A percentile compares a stretch with the other conserved stretches of the same genome.
phyloP scores from a whole-genome alignment of 2,113 vertebrate genomes.

The Oncorhynchus tshawytscha region DNA sequence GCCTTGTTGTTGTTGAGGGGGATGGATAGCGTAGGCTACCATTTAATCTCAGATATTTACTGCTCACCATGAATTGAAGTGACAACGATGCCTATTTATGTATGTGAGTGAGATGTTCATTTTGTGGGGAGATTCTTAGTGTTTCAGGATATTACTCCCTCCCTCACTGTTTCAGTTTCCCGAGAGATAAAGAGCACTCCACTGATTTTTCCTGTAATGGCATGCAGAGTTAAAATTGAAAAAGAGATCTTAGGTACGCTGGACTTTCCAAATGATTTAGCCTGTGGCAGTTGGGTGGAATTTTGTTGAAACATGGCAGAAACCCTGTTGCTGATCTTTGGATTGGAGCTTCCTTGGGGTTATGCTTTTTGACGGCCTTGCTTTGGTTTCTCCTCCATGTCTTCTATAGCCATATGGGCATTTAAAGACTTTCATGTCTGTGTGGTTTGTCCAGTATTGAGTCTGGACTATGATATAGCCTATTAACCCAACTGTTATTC shows the following conservation, averaged over 20 bases:
- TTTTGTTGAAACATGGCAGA: neutral
- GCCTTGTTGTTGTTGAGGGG: neutral
- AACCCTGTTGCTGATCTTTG: neutral
- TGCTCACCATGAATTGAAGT: neutral
- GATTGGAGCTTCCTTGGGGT: neutral
- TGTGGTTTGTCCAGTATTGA: conserved; percentile 7
- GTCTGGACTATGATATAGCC: conserved; percentile 11
- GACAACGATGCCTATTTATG: neutral
- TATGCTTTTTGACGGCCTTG: too few relatives aligned
- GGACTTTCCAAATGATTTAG: neutral
- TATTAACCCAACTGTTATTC: conserved; percentile 31
- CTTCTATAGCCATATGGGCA: neutral
- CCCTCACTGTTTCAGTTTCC: conserved; percentile 19
- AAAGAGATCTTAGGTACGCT: neutral
- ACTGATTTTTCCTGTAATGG: conserved; percentile 12
- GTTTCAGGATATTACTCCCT: conserved; percentile 24
- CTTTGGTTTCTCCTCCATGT: neutral
- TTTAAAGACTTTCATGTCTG: neutral
- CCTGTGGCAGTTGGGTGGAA: neutral
- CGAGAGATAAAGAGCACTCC: conserved; percentile 16
- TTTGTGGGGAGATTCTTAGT: neutral
- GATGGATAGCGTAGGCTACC: neutral
- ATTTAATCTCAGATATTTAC: neutral
- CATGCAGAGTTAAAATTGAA: neutral
- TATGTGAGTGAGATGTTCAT: neutral